Conservation (phyloP, 2,113 vertebrate species). For the Periophthalmus modestus region DNA sequence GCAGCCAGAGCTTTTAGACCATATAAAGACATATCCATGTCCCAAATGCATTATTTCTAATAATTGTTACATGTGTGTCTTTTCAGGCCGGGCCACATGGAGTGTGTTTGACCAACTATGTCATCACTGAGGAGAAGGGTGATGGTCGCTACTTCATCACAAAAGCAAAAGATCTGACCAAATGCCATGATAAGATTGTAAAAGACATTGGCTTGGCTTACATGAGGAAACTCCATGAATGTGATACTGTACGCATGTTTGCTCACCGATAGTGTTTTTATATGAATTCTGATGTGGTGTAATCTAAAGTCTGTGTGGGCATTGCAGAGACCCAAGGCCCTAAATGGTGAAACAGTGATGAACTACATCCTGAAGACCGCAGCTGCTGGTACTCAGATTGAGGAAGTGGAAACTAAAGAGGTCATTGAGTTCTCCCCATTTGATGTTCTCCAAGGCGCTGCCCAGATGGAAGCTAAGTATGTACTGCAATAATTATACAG, state of each 20-base stretch:
- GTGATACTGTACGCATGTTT: conserved; percentile 62
- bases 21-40: neutral
- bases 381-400: conserved; percentile 65
- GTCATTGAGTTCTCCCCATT: conserved; percentile 79
- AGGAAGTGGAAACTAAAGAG: conserved; percentile 73
- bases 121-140: conserved; percentile 77
- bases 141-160: conserved; percentile 59
- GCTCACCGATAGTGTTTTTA: neutral
- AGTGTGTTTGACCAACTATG: conserved; percentile 82
- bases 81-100: conserved; percentile 81
- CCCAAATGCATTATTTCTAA: neutral
- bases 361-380: conserved; percentile 79
- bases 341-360: conserved; percentile 73
- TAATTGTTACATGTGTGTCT: neutral
- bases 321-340: conserved; percentile 70
- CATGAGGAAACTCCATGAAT: conserved; percentile 65
- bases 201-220: conserved; percentile 77
- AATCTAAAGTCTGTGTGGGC: conserved; percentile 11
- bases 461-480: conserved; percentile 81
- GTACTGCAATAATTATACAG: neutral
- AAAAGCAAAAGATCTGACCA: conserved; percentile 81
- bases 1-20: conserved; percentile 1
- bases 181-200: conserved; percentile 79
- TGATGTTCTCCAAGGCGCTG: conserved; percentile 76
- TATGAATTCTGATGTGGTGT: neutral